Base-by-base conservation (phyloP, 2,797 vertebrate genomes). In the Pangasius mekongensis region DNA sequence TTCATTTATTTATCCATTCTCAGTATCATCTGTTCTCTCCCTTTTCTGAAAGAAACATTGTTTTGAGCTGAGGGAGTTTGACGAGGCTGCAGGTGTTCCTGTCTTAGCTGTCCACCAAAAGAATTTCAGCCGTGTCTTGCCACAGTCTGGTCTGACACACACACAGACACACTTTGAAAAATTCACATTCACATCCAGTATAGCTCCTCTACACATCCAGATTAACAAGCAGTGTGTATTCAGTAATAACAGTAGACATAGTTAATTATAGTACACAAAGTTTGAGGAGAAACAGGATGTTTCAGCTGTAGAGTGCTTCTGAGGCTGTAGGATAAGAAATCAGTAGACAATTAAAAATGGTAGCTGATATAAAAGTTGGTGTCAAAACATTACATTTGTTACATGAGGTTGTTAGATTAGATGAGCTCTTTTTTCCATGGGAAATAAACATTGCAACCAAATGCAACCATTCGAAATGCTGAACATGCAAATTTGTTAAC, bases 31-130 rank as follows among this genome's bases (percentile, higher is more conserved):
- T 47, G 24, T n/a, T 77, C 47, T n/a, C 24, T 16, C 78, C 30
- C 8, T 36, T 81, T 39, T 60, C 54, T 81, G 78, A 81, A 60
- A 33, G 77, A 81, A 60, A 22, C 30, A 33, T 58, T 80, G 52
- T 58, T 78, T 78, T 54, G 47, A 27, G 74, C 74, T 78, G 76
- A 78, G 54, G 24, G 27, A 54, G 52, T 58, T 36, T 54, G 74
- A 49, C 24, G 5, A 77, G 22, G 39, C 24, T 49, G 52, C 77
- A 80, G 54, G 54, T 80, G 54, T 56, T 52, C 24, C n/a, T 80
- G 18, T 80, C 47, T 54, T 33, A 56, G 77, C n/a, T 30, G 77
- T 33, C 9, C 9, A 11, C 52, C 18, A 36, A 56, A 80, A 36
- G 76, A 80, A 80, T 47, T 73, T 18, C 69, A 73, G 36, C 71